Conservation (phyloP, 2,888 invertebrate species). For the Eutolmus rufibarbis region DNA sequence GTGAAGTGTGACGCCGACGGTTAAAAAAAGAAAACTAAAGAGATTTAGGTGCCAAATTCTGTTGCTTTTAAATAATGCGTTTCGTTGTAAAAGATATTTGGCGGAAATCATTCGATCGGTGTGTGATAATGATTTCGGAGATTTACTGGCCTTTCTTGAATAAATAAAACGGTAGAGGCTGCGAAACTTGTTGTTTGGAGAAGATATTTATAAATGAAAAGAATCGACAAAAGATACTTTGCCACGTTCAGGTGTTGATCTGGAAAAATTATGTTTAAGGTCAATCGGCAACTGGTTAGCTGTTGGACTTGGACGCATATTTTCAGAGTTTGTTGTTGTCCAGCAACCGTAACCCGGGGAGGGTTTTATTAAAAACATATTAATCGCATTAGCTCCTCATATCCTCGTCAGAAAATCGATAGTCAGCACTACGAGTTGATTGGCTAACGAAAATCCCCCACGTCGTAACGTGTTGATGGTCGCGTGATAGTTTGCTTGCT, state of each 20-base stretch:
- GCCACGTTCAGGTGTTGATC: background rate
- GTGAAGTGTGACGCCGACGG: background rate
- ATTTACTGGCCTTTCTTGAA: background rate
- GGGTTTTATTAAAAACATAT: background rate
- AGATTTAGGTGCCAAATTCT: background rate
- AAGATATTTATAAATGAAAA: background rate
- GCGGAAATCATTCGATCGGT: background rate
- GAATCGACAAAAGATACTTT: background rate
- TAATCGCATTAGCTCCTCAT: background rate
- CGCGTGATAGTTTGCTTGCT: background rate
- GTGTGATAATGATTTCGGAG: background rate
- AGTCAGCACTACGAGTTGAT: background rate
- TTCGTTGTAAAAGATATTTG: background rate
- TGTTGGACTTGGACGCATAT: background rate
- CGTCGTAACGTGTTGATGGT: background rate
- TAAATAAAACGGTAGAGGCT: background rate
- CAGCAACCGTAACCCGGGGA: background rate
- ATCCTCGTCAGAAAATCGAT: background rate
- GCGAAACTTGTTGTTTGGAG: background rate
- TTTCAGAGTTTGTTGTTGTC: background rate
- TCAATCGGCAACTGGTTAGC: background rate
- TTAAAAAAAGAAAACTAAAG: background rate
- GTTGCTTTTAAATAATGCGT: background rate
- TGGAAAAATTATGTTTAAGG: background rate
- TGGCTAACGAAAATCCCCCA: background rate